These are phyloP conservation scores for Coelogynopora nodosa DNA, from an alignment of 2,888 invertebrate genomes.

Conservation along the genomic window DNA sequence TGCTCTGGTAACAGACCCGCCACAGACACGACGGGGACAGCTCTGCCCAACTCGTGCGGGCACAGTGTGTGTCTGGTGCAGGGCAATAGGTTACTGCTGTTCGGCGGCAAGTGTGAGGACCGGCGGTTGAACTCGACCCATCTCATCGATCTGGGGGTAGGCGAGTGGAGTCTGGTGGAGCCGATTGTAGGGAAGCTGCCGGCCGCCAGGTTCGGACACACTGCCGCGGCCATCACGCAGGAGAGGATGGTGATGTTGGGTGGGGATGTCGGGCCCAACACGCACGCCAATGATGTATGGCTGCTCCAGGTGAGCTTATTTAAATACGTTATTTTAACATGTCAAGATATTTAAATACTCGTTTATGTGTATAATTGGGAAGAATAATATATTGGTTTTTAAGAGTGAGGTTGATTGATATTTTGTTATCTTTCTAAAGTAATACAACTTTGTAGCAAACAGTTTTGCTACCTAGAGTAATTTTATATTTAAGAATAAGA, in stretches of 20 bases:
- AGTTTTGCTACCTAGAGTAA: too few species aligned
- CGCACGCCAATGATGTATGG: conserved; percentile 35
- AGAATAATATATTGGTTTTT: too few species aligned
- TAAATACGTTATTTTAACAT: too few species aligned
- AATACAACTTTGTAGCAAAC: too few species aligned
- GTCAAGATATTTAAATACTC: too few species aligned
- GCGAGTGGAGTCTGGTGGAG: not conserved
- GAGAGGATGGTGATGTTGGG: conserved; percentile 33
- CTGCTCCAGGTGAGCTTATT: conserved; percentile 9
- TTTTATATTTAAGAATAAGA: too few species aligned
- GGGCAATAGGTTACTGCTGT: not conserved
- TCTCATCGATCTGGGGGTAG: not conserved
- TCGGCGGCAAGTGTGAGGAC: not conserved
- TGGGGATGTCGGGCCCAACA: conserved; percentile 38
- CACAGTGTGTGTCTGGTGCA: conserved; percentile 7
- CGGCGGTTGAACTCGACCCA: not conserved
- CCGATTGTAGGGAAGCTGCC: not conserved
- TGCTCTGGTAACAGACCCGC: not conserved
- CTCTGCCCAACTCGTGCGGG: not conserved
- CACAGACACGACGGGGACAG: not conserved
- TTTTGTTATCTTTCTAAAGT: too few species aligned
- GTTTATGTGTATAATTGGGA: too few species aligned
- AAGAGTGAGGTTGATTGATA: too few species aligned
- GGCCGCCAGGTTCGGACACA: conserved; percentile 36
- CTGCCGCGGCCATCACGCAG: not conserved